Conservation (phyloP, 2,797 vertebrate species). For the Micromesistius poutassou region DNA sequence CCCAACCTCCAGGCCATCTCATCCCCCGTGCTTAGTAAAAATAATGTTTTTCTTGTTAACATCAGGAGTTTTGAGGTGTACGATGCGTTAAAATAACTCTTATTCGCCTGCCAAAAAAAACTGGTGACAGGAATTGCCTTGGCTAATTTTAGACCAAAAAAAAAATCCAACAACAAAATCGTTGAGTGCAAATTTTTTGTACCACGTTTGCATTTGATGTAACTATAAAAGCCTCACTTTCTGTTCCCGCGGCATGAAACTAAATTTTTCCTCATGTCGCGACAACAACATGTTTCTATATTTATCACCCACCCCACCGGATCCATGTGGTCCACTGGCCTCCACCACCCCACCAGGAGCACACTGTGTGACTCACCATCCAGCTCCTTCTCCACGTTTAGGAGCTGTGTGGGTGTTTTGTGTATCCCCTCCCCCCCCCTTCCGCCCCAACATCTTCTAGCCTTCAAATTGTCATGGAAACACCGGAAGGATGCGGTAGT, state of each 20-base stretch:
- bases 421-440: not conserved
- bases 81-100: too few relatives aligned
- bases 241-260: not conserved
- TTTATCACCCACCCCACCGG: not conserved
- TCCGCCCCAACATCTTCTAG: not conserved
- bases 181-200: not conserved
- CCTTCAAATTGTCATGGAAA: constrained; percentile 41
- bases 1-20: not conserved
- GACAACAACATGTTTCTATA: not conserved
- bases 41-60: not conserved
- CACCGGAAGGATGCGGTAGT: constrained; percentile 4
- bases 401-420: constrained; percentile 8
- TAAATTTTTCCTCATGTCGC: not conserved
- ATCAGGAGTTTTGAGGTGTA: not conserved
- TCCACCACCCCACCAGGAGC: not conserved
- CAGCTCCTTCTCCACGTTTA: not conserved
- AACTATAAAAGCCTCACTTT: not conserved
- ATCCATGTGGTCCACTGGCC: not conserved
- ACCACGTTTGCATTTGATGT: not conserved
- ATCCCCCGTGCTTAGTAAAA: not conserved
- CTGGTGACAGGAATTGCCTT: not conserved
- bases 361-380: not conserved
- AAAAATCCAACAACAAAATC: not conserved
- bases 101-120: too few relatives aligned
- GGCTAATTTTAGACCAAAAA: not conserved